A percentile compares a stretch with the other conserved stretches of the same genome.
These are phyloP conservation scores for Trichogramma dendrolimi DNA, from an alignment of 2,888 invertebrate species.

Conservation along the genomic window DNA sequence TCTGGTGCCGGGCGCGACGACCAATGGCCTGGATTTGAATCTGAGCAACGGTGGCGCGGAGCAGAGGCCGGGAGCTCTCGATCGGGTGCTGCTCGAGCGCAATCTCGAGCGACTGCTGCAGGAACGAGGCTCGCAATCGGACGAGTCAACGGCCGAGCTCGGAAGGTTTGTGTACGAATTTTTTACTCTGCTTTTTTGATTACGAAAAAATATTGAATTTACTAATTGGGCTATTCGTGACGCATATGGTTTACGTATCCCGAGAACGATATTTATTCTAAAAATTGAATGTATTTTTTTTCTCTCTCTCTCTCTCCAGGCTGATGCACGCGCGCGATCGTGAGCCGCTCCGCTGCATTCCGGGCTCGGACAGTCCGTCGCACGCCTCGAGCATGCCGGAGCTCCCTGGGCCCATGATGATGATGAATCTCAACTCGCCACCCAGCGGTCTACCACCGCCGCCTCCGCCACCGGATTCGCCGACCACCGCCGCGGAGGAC, in stretches of 20 bases:
- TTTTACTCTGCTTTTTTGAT: not conserved
- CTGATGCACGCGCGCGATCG: conserved; percentile 57
- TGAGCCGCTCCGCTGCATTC: conserved; percentile 56
- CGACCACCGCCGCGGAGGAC: conserved; percentile 25
- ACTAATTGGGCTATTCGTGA: not conserved
- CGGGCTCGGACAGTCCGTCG: conserved; percentile 44
- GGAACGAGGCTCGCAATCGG: conserved; percentile 50
- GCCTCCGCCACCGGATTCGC: conserved; percentile 40
- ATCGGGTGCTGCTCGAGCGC: conserved; percentile 66
- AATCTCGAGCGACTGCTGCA: conserved; percentile 63
- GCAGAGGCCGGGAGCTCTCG: conserved; percentile 56
- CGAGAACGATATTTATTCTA: not conserved
- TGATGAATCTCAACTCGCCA: too few species aligned
- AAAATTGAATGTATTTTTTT: not conserved
- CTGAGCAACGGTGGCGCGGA: conserved; percentile 39
- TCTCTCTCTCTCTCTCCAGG: conserved; percentile 42
- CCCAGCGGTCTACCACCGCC: conserved; percentile 34
- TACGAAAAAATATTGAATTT: not conserved
- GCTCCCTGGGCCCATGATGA: conserved; percentile 37
- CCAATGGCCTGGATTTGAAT: conserved; percentile 30
- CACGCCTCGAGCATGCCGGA: conserved; percentile 65
- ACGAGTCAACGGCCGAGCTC: conserved; percentile 44
- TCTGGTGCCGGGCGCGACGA: conserved; percentile 28
- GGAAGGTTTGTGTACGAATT: conserved; percentile 39
- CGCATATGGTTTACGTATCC: too few species aligned